These are phyloP conservation scores for Lasioglossum figueresi DNA, from an alignment of 2,888 invertebrate species.

Conservation along the genomic window DNA sequence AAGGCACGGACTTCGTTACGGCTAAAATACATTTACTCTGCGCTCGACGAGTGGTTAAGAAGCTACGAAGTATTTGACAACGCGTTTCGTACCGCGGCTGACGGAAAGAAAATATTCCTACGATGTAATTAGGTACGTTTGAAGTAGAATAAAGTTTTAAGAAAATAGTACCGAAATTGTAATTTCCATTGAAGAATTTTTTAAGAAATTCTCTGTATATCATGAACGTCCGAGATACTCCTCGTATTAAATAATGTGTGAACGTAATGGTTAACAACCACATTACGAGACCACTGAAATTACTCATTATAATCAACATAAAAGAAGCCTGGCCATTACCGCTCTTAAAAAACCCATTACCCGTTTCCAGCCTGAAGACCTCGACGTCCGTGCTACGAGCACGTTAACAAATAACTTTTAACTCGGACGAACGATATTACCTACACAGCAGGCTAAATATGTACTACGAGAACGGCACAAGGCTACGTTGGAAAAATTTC, in stretches of 20 bases:
- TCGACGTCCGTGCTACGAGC: neutral
- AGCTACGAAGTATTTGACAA: neutral
- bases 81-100: neutral
- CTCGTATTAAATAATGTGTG: neutral
- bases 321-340: neutral
- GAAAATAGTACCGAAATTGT: neutral
- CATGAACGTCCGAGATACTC: neutral
- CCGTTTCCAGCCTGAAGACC: neutral
- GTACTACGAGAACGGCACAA: neutral
- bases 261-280: neutral
- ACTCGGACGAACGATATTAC: neutral
- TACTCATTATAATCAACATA: neutral
- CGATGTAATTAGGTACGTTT: neutral
- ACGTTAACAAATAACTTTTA: neutral
- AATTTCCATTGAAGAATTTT: neutral
- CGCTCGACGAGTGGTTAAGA: neutral
- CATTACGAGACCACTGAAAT: neutral
- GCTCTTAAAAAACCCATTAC: neutral
- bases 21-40: neutral
- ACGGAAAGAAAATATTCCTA: neutral
- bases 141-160: neutral
- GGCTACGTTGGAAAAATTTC: neutral
- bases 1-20: neutral
- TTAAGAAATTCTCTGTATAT: neutral
- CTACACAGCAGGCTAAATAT: neutral